Evolutionary conservation across 2,797 vertebrate species (phyloP).

Genomic region (Lepus townsendii): DNA sequence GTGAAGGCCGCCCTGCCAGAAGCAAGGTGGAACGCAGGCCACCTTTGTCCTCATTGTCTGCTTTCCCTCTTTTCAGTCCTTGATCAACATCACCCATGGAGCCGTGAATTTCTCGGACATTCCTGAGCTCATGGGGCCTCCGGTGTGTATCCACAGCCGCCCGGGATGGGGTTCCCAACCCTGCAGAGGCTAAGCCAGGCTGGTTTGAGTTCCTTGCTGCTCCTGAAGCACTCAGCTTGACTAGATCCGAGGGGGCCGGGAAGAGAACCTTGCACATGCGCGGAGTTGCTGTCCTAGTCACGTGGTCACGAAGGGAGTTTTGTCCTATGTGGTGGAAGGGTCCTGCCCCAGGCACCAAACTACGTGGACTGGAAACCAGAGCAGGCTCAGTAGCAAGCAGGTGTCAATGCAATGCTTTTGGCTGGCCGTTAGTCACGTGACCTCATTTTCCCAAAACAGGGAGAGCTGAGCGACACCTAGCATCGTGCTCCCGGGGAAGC

Average conservation of each 20-base stretch:
- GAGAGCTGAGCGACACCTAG: background rate
- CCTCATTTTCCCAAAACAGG: background rate
- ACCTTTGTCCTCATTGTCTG: constrained; percentile 51
- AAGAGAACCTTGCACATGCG: constrained; percentile 9
- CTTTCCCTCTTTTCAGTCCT: constrained; percentile 88
- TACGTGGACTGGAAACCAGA: background rate
- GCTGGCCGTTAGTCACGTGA: background rate
- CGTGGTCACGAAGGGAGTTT: background rate
- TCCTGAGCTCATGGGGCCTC: constrained; percentile 89
- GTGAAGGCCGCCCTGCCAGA: background rate
- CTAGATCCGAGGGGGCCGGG: background rate
- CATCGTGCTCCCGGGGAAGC: background rate
- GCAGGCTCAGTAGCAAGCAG: background rate
- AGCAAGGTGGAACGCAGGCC: background rate
- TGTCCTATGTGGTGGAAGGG: background rate
- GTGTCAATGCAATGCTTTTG: accelerated
- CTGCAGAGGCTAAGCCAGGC: background rate
- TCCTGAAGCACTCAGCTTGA: background rate
- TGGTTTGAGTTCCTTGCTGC: background rate
- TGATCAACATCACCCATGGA: constrained; percentile 93
- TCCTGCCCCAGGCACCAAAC: background rate
- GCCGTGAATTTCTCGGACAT: constrained; percentile 92
- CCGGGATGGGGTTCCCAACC: background rate
- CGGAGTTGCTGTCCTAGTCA: background rate
- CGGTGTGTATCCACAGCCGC: constrained; percentile 89